phyloP scores from a whole-genome alignment of 2,113 vertebrate genomes.

The Tragelaphus buxtoni region DNA sequence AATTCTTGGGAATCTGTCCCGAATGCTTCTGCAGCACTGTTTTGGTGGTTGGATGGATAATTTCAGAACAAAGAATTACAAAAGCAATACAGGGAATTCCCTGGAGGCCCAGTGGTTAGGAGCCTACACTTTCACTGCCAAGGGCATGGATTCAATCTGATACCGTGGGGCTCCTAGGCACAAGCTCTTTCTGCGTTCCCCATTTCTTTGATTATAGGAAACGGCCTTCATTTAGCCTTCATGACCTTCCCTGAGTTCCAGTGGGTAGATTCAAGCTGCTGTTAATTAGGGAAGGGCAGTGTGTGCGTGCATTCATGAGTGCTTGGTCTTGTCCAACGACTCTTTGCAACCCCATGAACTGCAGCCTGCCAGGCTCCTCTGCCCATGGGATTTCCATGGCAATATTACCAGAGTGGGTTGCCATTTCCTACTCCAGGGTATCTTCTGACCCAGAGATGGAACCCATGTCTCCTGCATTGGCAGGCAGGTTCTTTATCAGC shows the following conservation, averaged over 20 bases:
- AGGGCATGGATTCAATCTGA: background rate
- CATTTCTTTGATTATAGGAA: background rate
- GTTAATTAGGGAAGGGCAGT: background rate
- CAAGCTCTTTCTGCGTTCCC: background rate
- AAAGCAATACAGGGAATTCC: background rate
- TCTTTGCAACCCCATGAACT: background rate
- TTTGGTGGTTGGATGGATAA: background rate
- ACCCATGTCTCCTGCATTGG: background rate
- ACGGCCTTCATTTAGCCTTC: background rate
- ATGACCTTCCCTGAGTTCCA: background rate
- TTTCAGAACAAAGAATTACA: background rate
- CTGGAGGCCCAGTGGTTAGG: background rate
- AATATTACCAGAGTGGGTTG: background rate
- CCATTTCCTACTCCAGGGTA: background rate
- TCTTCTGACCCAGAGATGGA: background rate
- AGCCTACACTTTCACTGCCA: background rate
- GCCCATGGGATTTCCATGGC: background rate
- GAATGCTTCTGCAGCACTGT: background rate
- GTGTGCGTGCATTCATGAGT: accelerated
- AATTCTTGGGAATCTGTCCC: background rate
- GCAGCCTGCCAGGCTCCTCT: background rate
- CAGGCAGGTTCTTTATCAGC: background rate
- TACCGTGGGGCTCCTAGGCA: background rate
- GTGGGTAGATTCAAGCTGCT: background rate
- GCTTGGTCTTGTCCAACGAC: background rate